Percentiles rank a stretch among this genome's conserved stretches.
phyloP scores from a whole-genome alignment of 2,797 vertebrate species.

The Taenioides sp. region DNA sequence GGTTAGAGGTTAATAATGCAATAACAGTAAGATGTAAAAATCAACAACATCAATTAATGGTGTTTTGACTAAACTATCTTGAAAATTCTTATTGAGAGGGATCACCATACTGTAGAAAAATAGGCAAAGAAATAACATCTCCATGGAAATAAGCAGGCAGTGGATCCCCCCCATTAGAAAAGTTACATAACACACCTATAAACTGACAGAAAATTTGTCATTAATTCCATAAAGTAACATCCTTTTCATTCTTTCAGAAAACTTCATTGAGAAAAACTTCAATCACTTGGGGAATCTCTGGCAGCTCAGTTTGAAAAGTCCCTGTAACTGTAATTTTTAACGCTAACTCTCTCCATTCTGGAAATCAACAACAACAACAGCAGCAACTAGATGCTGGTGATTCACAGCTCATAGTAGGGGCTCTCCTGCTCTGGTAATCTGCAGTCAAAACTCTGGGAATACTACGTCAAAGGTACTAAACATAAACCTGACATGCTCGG shows the following conservation, averaged over 20 bases:
- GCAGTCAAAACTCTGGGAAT: conserved; percentile 19
- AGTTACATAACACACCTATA: background rate
- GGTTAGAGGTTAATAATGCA: too few species aligned
- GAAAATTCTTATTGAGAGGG: too few species aligned
- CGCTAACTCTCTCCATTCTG: background rate
- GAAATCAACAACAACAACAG: conserved; percentile 25
- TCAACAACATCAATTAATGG: too few species aligned
- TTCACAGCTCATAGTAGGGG: conserved; percentile 31
- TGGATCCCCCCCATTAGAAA: too few species aligned
- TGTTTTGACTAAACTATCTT: too few species aligned
- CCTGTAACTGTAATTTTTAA: background rate
- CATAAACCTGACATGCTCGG: conserved; percentile 12
- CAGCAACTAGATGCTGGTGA: conserved; percentile 29
- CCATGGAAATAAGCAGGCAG: too few species aligned
- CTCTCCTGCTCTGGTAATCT: conserved; percentile 28
- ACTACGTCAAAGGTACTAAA: conserved; percentile 44
- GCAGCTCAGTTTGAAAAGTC: background rate
- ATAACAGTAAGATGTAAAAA: too few species aligned
- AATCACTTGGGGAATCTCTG: background rate
- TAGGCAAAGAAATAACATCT: too few species aligned
- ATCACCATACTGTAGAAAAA: too few species aligned
- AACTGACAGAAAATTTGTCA: background rate
- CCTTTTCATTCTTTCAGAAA: background rate
- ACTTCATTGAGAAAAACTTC: background rate
- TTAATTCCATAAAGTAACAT: background rate